These are phyloP conservation scores for Aleiodes alternator DNA, from an alignment of 2,888 invertebrate genomes.

Conservation along the genomic window DNA sequence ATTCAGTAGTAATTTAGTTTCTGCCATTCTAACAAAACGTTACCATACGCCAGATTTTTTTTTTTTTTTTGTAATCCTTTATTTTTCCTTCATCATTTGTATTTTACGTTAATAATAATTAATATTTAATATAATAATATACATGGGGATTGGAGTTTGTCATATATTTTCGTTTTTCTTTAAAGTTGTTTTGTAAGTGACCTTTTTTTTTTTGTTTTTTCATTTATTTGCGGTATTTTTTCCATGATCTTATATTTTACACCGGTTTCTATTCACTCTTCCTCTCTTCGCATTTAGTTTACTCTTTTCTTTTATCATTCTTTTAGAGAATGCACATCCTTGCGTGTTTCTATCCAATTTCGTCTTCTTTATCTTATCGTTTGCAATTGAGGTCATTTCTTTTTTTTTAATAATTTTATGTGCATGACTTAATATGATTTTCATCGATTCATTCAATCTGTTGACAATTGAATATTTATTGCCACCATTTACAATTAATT, in stretches of 20 bases:
- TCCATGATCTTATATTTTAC: conserved; percentile 44
- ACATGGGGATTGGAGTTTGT: conserved; percentile 57
- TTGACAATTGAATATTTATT: conserved; percentile 20
- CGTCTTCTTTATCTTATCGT: background rate
- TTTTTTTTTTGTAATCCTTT: conserved; percentile 48
- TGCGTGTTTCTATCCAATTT: conserved; percentile 12
- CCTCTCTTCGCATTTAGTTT: conserved; percentile 26
- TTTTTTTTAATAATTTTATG: background rate
- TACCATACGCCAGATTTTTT: conserved; percentile 68
- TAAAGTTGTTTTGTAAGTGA: conserved; percentile 23
- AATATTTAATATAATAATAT: too few relatives aligned
- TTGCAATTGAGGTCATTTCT: background rate
- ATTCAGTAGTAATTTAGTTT: conserved; percentile 75
- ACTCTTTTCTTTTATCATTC: conserved; percentile 31
- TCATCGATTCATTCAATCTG: conserved; percentile 1
- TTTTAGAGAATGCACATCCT: background rate
- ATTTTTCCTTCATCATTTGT: conserved; percentile 50
- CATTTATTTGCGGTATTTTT: conserved; percentile 39
- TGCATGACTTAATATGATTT: background rate
- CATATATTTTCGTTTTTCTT: conserved; percentile 15
- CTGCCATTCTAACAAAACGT: conserved; percentile 75
- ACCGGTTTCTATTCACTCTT: conserved; percentile 44
- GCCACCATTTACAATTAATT: conserved; percentile 45
- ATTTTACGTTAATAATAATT: conserved; percentile 67
- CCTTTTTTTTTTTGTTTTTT: conserved; percentile 50